These are phyloP conservation scores for Pandemis cinnamomeana DNA, from an alignment of 2,888 invertebrate genomes.

Conservation along the genomic window DNA sequence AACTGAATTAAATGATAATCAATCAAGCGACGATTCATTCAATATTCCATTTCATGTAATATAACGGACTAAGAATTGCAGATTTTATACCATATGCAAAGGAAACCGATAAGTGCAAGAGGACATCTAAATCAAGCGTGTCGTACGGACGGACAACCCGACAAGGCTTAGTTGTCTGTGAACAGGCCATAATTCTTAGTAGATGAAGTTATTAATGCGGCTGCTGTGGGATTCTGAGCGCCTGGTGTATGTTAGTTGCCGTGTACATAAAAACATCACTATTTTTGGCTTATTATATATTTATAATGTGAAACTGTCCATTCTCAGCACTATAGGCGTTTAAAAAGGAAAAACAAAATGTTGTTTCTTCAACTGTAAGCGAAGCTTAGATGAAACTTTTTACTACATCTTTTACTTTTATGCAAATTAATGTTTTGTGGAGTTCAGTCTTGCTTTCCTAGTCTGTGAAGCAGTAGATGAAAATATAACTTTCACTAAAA, in stretches of 20 bases:
- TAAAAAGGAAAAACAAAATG: too few species aligned
- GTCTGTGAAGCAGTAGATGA: slow-evolving; percentile 19
- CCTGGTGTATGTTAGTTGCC: slow-evolving; percentile 28
- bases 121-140: slow-evolving; percentile 71
- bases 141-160: slow-evolving; percentile 61
- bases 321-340: too few species aligned
- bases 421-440: background rate
- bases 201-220: slow-evolving; percentile 72
- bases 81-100: slow-evolving; percentile 41
- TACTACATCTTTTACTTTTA: background rate
- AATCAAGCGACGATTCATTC: background rate
- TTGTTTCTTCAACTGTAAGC: too few species aligned
- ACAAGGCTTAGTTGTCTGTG: slow-evolving; percentile 54
- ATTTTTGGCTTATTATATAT: too few species aligned
- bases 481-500: slow-evolving; percentile 41
- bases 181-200: slow-evolving; percentile 60
- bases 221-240: slow-evolving; percentile 34
- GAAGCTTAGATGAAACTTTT: background rate
- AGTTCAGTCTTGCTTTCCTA: background rate
- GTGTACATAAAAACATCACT: background rate
- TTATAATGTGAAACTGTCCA: background rate
- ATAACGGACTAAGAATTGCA: background rate
- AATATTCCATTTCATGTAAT: background rate
- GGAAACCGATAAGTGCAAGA: slow-evolving; percentile 52
- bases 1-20: background rate